Percentiles rank a stretch among this genome's conserved stretches.
Conservation (phyloP, 2,888 invertebrate genomes). For the Macrosiphum euphorbiae region DNA sequence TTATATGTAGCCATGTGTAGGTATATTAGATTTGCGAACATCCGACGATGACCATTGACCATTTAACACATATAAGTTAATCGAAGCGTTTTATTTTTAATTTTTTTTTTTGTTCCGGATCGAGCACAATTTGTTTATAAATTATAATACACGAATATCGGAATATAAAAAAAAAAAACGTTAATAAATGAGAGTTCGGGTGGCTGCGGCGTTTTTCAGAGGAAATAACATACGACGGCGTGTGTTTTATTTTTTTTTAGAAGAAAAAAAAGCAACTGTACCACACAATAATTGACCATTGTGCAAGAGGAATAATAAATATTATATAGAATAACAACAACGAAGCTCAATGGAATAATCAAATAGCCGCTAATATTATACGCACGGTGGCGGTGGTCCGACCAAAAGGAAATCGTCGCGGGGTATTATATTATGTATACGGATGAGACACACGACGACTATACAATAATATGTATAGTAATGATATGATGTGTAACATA, state of each 20-base stretch:
- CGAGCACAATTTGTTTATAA: background rate
- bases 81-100: background rate
- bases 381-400: background rate
- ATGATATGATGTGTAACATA: background rate
- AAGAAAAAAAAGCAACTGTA: background rate
- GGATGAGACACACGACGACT: background rate
- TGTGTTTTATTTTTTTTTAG: background rate
- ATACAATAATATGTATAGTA: background rate
- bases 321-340: conserved; percentile 10
- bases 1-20: background rate
- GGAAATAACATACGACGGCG: background rate
- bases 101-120: background rate
- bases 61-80: background rate
- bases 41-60: background rate
- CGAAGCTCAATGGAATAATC: conserved; percentile 7
- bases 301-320: conserved; percentile 25
- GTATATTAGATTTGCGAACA: background rate
- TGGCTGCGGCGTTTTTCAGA: background rate
- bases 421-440: background rate
- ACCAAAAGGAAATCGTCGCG: conserved; percentile 1
- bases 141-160: background rate
- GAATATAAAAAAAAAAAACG: no score
- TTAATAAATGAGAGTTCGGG: background rate
- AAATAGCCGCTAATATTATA: background rate
- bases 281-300: conserved; percentile 40